These are phyloP conservation scores for Arctopsyche grandis DNA, from an alignment of 1,140 invertebrate genomes.

Conservation along the genomic window DNA sequence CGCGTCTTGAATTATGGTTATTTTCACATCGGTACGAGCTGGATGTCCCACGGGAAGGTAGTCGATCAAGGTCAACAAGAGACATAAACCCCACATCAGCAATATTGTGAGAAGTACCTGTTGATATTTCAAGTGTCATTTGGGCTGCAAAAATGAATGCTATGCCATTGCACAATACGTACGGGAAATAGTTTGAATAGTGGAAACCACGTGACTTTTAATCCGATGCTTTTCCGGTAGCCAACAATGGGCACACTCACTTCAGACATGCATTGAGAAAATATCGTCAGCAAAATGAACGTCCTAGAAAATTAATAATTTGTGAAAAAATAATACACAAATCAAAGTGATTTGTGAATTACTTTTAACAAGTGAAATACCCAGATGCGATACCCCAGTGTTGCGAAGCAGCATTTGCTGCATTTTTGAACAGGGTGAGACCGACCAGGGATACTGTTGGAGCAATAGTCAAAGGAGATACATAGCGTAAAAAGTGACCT, in stretches of 20 bases:
- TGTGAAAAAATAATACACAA: conserved; percentile 7
- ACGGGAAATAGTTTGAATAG: conserved; percentile 87
- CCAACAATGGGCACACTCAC: conserved; percentile 73
- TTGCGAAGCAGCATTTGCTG: conserved; percentile 76
- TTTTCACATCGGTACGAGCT: conserved; percentile 81
- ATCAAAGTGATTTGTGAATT: background rate
- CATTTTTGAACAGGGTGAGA: conserved; percentile 81
- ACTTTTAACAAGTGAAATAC: conserved; percentile 62
- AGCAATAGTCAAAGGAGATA: conserved; percentile 83
- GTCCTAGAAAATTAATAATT: conserved; percentile 72
- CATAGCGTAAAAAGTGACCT: conserved; percentile 76
- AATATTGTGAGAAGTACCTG: conserved; percentile 84
- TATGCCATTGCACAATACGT: conserved; percentile 56
- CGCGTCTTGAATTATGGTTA: conserved; percentile 76
- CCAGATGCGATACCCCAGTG: conserved; percentile 84
- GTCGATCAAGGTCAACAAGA: conserved; percentile 76
- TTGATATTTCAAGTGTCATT: conserved; percentile 1
- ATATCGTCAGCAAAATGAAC: conserved; percentile 80
- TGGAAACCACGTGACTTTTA: conserved; percentile 72
- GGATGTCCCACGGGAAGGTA: conserved; percentile 74
- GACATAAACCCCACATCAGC: conserved; percentile 83
- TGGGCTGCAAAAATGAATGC: conserved; percentile 65
- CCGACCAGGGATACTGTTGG: conserved; percentile 85
- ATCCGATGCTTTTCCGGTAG: conserved; percentile 71
- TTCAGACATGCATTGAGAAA: conserved; percentile 82